Evolutionary conservation across 2,797 vertebrate species (phyloP), one percentile per base, ranked within the genome.

Genomic region (Acipenser oxyrinchus): DNA sequence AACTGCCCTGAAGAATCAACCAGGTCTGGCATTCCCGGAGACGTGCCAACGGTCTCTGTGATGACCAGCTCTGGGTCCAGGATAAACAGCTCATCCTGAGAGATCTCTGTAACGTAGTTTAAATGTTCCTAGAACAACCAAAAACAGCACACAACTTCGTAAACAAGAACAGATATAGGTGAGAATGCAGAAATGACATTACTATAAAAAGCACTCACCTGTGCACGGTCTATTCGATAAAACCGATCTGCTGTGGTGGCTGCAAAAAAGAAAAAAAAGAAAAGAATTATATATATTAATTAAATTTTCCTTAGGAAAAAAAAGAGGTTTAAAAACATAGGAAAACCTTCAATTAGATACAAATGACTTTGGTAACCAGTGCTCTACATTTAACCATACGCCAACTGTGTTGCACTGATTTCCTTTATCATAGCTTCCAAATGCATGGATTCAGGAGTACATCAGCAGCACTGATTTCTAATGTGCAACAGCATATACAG

Each of bases 231-330:
- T 66, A 98, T 97, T 83, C 96, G 88, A 87, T 98, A 98, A 86
- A 98, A 96, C 1, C 95, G 93, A 78, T 97, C 95, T 0, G 95
- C 95, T 0, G 96, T 98, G 11, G 93, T 96, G 79, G 93, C 96
- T 98, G 81, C 4, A 78, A 84, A 64, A 55, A 63, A 72, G 71
- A 18, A 50, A 53, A 80, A 12, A 79, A 8, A n/a, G n/a, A n/a
- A 18, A 50, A 53, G 50, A 62, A 23, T 37, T 52, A 10, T 62
- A 37, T 37, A 37, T 37, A 5, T 37, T 18, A 18, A 37, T 37
- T 37, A 37, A 4, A 37, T 37, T 37, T 37, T 18, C 18, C 1
- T 18, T 18, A 18, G 18, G 2, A 18, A 18, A 18, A 18, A 18
- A 18, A 18, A 18, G 18, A 18, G 18, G 18, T 18, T 18, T 18